A percentile compares a stretch with the other conserved stretches of the same genome.
These are phyloP conservation scores for Brachyhypopomus gauderio DNA, from an alignment of 2,113 vertebrate genomes.

Conservation along the genomic window DNA sequence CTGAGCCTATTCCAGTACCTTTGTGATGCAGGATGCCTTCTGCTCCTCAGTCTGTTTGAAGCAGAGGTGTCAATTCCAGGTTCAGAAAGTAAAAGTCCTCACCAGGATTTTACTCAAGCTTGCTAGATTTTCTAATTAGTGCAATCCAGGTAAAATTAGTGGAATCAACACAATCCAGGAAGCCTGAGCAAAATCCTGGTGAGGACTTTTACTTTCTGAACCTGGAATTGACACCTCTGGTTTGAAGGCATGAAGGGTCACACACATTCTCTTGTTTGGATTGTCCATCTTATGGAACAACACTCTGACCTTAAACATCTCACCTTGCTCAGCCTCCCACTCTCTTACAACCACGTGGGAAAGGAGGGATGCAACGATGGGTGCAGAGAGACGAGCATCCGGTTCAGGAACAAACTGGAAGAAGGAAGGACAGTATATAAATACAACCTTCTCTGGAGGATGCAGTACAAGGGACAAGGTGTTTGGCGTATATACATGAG, in stretches of 20 bases:
- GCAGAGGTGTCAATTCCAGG: no score
- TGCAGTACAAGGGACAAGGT: no score
- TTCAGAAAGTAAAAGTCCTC: no score
- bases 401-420: conserved; percentile 64
- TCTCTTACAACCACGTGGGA: conserved; percentile 64
- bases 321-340: conserved; percentile 41
- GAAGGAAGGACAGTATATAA: neutral
- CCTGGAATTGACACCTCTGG: no score
- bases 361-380: conserved; percentile 65
- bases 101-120: no score
- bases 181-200: no score
- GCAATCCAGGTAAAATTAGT: no score
- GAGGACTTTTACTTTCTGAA: no score
- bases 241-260: conserved; percentile 73
- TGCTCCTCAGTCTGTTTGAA: conserved; percentile 73
- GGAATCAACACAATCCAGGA: no score
- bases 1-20: conserved; percentile 56
- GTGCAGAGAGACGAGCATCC: conserved; percentile 50
- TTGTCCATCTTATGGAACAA: conserved; percentile 67
- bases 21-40: conserved; percentile 66
- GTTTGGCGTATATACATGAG: conserved; percentile 61
- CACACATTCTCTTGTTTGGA: conserved; percentile 57
- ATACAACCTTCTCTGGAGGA: no score
- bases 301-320: conserved; percentile 59
- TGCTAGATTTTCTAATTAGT: no score